Base-by-base conservation (phyloP, 2,888 invertebrate genomes). In the Coenonympha arcania region DNA sequence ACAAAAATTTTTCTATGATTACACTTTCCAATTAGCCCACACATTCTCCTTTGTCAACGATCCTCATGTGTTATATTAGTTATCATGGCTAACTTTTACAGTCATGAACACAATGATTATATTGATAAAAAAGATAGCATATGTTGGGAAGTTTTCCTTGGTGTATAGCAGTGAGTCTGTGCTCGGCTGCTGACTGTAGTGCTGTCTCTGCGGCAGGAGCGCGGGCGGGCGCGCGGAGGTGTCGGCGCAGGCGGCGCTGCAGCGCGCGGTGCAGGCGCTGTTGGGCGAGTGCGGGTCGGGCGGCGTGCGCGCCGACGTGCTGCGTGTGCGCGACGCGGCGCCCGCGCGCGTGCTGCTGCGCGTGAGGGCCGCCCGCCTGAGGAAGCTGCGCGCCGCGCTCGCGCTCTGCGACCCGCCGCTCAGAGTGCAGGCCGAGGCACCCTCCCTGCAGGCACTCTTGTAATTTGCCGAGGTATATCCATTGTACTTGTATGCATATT, bases 321-420 rank as follows among this genome's bases (percentile, higher is more conserved):
- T 78, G 51, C 56, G 58, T 1, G 62, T 50, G 54, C 57, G 49
- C 20, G 55, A 16, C 48, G 56, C n/a, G n/a, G n/a, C n/a, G n/a
- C n/a, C n/a, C n/a, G n/a, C 50, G 28, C 52, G 53, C 28, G 60
- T 54, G 19, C 77, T 91, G 34, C 56, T 91, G 54, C 84, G 90
- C 54, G 90, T 91, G 36, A 78, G 85, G 4, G 74, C 77, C 4
- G 67, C 9, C 0, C 45, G 56, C 9, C 51, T 58, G 46, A 57
- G 64, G 9, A 60, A 57, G 13, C 48, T 66, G 50, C 58, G 66
- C 11, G 68, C 70, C 0, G 70, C 70, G 26, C 61, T 72, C 1
- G 57, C 67, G 4, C 60, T 71, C 11, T 26, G n/a, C 56, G 2
- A 13, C 61, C 13, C 50, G 51, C 3, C 40, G 31, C 1, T 60